Base-by-base conservation (phyloP, 1,140 invertebrate genomes). In the Cydia pomonella region DNA sequence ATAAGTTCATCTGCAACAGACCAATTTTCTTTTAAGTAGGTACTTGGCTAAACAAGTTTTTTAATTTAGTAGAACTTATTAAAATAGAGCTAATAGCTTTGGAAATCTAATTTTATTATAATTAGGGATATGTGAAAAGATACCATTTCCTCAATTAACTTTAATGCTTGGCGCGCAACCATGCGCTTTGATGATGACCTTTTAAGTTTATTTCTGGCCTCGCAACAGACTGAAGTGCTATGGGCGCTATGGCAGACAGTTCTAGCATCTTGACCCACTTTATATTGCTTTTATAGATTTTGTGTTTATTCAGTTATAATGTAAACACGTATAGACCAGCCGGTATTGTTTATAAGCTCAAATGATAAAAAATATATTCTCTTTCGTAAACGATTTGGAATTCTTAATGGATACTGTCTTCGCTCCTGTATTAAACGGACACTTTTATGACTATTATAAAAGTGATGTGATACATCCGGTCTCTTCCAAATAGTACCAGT, bases 1-100 rank as follows among this genome's bases (percentile, higher is more conserved):
- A 87, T 74, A 94, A 85, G 84, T 95, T 93, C 94, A 95, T 95
- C 94, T 93, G 82, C 73, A 86, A 88, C 76, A 59, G 18, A 72
- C 38, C 6, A 50, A 73, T n/a, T n/a, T n/a, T n/a, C n/a, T n/a
- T n/a, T n/a, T n/a, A n/a, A n/a, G n/a, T n/a, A n/a, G n/a, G n/a
- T n/a, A n/a, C n/a, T n/a, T n/a, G n/a, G n/a, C n/a, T n/a, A n/a
- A n/a, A n/a, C n/a, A n/a, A n/a, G n/a, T n/a, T n/a, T n/a, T 38
- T 9, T 38, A 9, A 38, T 75, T 29, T 79, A 76, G 47, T 79
- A 75, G 75, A 10, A 38, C 53, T 59, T 21, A 71, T 71, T 21
- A 12, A 59, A 12, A 53, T 18, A 71, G 38, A 64, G n/a, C 73
- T 77, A 73, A 82, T 80, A 82, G 83, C 78, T 75, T 59, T 23